A percentile compares a stretch with the other conserved stretches of the same genome.
Evolutionary conservation across 2,113 vertebrate genomes (phyloP).

Genomic region (Clarias magur): DNA sequence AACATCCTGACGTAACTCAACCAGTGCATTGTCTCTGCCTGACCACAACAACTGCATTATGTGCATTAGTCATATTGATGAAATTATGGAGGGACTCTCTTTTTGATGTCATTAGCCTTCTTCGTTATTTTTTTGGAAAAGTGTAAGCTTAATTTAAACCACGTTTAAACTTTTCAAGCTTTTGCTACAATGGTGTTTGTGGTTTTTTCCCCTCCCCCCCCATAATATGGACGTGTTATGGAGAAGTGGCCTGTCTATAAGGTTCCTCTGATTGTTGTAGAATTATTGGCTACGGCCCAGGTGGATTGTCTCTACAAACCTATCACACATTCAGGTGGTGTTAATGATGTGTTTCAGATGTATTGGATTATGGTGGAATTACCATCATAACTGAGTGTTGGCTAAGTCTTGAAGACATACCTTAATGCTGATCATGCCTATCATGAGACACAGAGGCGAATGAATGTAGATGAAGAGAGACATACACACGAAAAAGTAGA

Average conservation of each 20-base stretch:
- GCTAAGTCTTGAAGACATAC: background rate
- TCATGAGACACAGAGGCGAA: background rate
- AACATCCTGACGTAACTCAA: slow-evolving; percentile 1
- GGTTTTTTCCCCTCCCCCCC: background rate
- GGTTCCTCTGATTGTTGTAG: background rate
- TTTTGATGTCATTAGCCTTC: background rate
- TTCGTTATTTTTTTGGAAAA: background rate
- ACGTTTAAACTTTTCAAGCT: background rate
- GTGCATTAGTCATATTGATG: background rate
- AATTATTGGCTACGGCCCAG: background rate
- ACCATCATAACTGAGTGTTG: background rate
- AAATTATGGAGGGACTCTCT: background rate
- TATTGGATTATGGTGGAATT: background rate
- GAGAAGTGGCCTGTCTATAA: background rate
- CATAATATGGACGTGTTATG: background rate
- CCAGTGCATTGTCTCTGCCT: background rate
- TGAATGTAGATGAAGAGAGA: background rate
- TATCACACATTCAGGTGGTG: background rate
- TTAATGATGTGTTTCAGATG: background rate
- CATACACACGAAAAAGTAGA: background rate
- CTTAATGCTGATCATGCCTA: background rate
- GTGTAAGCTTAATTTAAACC: background rate
- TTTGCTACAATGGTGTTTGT: background rate
- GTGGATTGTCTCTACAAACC: background rate
- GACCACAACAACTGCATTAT: slow-evolving; percentile 17